Percentiles rank a stretch among this genome's conserved stretches.
Evolutionary conservation across 2,888 invertebrate species (phyloP).

Genomic region (Dyspetes luteomarginatus): DNA sequence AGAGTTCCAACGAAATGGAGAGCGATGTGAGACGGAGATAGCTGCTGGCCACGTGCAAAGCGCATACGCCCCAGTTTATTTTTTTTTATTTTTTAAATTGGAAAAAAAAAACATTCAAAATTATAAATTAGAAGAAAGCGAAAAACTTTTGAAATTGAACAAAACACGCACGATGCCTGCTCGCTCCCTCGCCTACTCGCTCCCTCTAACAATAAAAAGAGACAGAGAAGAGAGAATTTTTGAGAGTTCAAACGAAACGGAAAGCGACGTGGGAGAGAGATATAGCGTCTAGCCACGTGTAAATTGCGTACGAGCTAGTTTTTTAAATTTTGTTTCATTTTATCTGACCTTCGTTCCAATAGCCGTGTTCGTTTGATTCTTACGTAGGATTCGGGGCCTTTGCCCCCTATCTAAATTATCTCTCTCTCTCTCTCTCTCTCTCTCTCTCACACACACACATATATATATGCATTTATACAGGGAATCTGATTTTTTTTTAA

Average conservation of each 20-base stretch:
- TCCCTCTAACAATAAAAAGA: too few relatives aligned
- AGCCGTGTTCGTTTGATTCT: conserved; percentile 18
- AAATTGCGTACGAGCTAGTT: conserved; percentile 26
- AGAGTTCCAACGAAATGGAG: neutral
- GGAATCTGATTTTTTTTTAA: too few relatives aligned
- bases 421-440: too few relatives aligned
- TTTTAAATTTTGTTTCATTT: neutral
- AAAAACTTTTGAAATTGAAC: too few relatives aligned
- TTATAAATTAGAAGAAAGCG: too few relatives aligned
- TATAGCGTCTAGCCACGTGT: conserved; percentile 7
- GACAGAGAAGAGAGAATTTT: too few relatives aligned
- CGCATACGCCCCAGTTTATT: conserved; percentile 24
- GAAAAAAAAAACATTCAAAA: too few relatives aligned
- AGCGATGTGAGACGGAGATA: neutral
- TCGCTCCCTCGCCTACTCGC: too few relatives aligned
- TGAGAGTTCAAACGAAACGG: neutral
- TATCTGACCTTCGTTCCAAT: conserved; percentile 20
- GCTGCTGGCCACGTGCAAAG: conserved; percentile 10
- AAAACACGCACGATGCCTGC: too few relatives aligned
- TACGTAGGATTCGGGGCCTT: neutral
- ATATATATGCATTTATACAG: too few relatives aligned
- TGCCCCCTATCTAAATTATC: neutral
- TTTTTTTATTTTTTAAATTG: conserved; percentile 3
- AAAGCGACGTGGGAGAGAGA: neutral
- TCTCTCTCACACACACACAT: too few relatives aligned